A percentile compares a stretch with the other conserved stretches of the same genome.
phyloP scores from a whole-genome alignment of 2,113 vertebrate genomes.

The Lamprologus sp. region DNA sequence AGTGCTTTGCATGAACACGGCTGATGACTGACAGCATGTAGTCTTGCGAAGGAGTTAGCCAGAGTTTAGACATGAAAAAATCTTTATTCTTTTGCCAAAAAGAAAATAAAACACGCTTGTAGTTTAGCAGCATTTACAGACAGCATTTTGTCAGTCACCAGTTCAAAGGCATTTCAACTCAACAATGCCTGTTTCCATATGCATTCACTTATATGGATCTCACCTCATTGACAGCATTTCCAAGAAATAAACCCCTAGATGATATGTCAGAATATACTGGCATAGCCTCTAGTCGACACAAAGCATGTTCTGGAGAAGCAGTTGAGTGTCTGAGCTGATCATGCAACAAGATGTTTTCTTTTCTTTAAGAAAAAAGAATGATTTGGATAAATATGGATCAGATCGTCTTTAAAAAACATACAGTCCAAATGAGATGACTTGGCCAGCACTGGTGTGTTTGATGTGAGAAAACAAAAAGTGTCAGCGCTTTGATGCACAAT shows the following conservation, averaged over 20 bases:
- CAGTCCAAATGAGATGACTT: background rate
- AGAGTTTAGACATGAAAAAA: conserved; percentile 1
- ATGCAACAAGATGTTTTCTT: background rate
- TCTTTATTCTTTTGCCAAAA: conserved; percentile 25
- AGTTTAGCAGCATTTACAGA: background rate
- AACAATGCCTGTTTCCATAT: background rate
- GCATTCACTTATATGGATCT: conserved; percentile 3
- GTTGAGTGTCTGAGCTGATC: background rate
- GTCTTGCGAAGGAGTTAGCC: background rate
- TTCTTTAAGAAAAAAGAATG: too few relatives aligned
- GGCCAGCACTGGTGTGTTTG: background rate
- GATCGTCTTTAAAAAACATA: background rate
- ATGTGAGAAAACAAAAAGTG: background rate
- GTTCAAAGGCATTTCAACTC: background rate
- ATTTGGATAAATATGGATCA: background rate
- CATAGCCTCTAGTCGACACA: background rate
- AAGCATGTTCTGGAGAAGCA: background rate
- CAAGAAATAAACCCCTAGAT: background rate
- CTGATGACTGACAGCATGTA: conserved; percentile 18
- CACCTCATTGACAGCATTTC: background rate
- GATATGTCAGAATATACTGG: background rate
- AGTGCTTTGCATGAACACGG: background rate
- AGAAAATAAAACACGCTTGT: background rate
- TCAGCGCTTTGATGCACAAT: background rate
- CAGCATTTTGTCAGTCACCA: conserved; percentile 17